Conservation (phyloP, 2,888 invertebrate genomes). For the Sphaerophoria taeniata region DNA sequence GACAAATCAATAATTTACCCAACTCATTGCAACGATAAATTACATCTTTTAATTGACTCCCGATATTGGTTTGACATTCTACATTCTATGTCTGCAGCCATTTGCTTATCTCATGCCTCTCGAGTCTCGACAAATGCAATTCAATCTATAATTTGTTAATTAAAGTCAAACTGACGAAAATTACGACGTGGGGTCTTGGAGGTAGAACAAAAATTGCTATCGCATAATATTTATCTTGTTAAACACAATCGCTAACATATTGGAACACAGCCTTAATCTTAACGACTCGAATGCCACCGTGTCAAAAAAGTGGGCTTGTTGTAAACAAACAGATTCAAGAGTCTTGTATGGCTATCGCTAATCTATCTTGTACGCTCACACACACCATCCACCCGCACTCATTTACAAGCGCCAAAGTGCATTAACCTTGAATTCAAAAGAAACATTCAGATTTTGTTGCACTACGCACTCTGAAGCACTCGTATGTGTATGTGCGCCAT, state of each 20-base stretch:
- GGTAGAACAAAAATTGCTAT: neutral
- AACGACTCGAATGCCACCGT: constrained; percentile 55
- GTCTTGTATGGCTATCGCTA: constrained; percentile 66
- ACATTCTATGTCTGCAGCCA: neutral
- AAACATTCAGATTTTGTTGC: constrained; percentile 11
- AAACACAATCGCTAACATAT: constrained; percentile 64
- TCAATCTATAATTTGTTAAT: constrained; percentile 64
- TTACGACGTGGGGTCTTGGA: constrained; percentile 49
- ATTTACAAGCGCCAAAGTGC: constrained; percentile 38
- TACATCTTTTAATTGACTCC: constrained; percentile 49
- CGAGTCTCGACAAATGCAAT: constrained; percentile 40
- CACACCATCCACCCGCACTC: constrained; percentile 22
- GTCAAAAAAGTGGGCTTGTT: constrained; percentile 40
- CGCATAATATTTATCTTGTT: constrained; percentile 38
- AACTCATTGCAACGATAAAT: constrained; percentile 26
- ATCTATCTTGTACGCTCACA: constrained; percentile 56
- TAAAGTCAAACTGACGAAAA: constrained; percentile 54
- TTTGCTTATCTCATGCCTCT: constrained; percentile 2
- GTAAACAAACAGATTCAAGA: constrained; percentile 33
- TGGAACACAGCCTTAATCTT: constrained; percentile 25
- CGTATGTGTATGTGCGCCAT: neutral
- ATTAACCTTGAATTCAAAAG: constrained; percentile 60
- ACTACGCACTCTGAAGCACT: constrained; percentile 1
- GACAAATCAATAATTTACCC: constrained; percentile 49
- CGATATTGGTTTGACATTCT: constrained; percentile 46